Percentiles rank a stretch among this genome's conserved stretches.
phyloP scores from a whole-genome alignment of 2,888 invertebrate species.

The Ceraclea dissimilis region DNA sequence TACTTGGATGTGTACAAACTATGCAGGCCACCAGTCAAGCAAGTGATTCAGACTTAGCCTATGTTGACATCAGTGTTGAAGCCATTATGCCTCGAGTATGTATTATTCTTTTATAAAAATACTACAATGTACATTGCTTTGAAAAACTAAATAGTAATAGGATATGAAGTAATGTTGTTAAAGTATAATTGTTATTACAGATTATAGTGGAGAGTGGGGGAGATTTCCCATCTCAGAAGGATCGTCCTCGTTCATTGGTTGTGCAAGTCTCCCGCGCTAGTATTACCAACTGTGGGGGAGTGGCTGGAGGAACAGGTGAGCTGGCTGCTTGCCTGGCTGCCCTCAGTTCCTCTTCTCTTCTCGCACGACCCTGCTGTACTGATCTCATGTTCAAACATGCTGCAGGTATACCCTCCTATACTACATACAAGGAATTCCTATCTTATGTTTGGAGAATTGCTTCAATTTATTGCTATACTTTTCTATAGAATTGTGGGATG shows the following conservation, averaged over 20 bases:
- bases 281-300: constrained; percentile 51
- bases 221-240: constrained; percentile 73
- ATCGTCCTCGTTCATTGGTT: constrained; percentile 81
- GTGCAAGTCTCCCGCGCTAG: constrained; percentile 70
- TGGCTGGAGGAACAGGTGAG: constrained; percentile 18
- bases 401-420: constrained; percentile 35
- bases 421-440: too few relatives aligned
- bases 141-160: too few relatives aligned
- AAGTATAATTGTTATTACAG: constrained; percentile 38
- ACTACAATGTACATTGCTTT: neutral
- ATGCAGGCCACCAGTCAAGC: constrained; percentile 36
- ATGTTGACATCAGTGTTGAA: constrained; percentile 83
- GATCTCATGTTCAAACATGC: constrained; percentile 74
- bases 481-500: too few relatives aligned
- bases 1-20: constrained; percentile 64
- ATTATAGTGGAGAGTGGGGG: constrained; percentile 68
- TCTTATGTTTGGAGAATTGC: too few relatives aligned
- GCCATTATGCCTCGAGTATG: constrained; percentile 87
- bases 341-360: constrained; percentile 63
- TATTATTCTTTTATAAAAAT: constrained; percentile 20
- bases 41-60: constrained; percentile 33
- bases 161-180: neutral
- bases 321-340: constrained; percentile 20
- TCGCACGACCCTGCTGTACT: constrained; percentile 61
- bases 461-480: too few relatives aligned